phyloP scores from a whole-genome alignment of 2,888 invertebrate genomes.

The Sepiola atlantica region DNA sequence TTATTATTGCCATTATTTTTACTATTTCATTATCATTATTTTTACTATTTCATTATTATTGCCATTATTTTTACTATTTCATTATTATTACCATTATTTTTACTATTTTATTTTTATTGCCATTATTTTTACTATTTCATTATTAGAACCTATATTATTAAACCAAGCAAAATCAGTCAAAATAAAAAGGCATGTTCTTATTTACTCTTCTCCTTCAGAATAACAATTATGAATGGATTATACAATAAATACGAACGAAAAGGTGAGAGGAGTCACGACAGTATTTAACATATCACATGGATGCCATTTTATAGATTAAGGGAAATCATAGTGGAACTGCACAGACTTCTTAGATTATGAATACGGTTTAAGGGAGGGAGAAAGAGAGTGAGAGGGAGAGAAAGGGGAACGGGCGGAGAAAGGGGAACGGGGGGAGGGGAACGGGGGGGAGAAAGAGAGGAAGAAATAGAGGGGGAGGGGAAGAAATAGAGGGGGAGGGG shows the following conservation, averaged over 20 bases:
- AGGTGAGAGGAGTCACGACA: background rate
- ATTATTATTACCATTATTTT: no score
- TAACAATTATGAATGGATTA: background rate
- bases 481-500: background rate
- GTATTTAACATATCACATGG: background rate
- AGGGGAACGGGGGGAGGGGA: no score
- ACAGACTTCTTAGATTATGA: background rate
- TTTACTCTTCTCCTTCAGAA: no score
- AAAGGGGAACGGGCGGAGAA: no score
- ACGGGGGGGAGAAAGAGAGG: background rate
- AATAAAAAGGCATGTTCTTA: no score
- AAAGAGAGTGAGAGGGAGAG: background rate
- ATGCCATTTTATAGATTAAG: background rate
- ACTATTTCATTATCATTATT: background rate
- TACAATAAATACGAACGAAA: background rate
- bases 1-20: background rate
- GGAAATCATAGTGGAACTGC: background rate
- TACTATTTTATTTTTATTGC: no score
- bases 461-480: no score
- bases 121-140: no score
- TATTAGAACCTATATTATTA: no score
- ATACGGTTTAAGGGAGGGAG: background rate
- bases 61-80: no score
- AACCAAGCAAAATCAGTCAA: no score
- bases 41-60: no score